Base-by-base conservation (phyloP, 2,888 invertebrate species). In the Asteroscopus sphinx region DNA sequence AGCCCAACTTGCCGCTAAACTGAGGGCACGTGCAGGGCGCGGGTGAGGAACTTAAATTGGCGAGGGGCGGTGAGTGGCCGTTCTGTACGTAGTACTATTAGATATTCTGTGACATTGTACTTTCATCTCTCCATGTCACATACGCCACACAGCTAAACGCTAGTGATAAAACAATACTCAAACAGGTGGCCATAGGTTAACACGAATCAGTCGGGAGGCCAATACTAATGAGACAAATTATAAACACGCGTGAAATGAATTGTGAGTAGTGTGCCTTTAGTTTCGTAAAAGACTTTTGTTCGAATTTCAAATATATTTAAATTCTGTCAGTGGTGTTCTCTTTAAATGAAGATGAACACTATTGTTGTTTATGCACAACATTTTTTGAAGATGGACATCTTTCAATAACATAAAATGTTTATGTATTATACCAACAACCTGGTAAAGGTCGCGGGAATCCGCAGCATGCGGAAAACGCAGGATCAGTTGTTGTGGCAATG, bases 201-300 rank as follows among this genome's bases (percentile, higher is more conserved):
- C 54, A 64, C 52, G 66, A 62, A 56, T 52, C 36, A 48, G 40
- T 63, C 51, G 49, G 46, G 66, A 59, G 58, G 47, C 66, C 65
- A 71, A 75, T 73, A 80, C 74, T 73, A 79, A 80, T 76, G 77
- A 76, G 72, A 54, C 54, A 51, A 60, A 71, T 67, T 72, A 68
- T 68, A 68, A 70, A 64, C 41, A 58, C 71, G 60, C 48, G 57
- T 42, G 53, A 60, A 68, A 56, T 55, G 51, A 53, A 62, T 64
- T 71, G 55, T 65, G 39, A 65, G 42, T 37, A 41, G 37, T 42
- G 42, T 36, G 49, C 49, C 61, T 66, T n/a, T 59, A 55, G 26
- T 53, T 49, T 48, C 58, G 47, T 16, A 46, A 45, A 51, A 41
- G 21, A 16, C 42, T 46, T 63, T 64, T 64, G 59, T 74, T 72